phyloP scores from a whole-genome alignment of 2,888 invertebrate genomes.

The Panopea generosa region DNA sequence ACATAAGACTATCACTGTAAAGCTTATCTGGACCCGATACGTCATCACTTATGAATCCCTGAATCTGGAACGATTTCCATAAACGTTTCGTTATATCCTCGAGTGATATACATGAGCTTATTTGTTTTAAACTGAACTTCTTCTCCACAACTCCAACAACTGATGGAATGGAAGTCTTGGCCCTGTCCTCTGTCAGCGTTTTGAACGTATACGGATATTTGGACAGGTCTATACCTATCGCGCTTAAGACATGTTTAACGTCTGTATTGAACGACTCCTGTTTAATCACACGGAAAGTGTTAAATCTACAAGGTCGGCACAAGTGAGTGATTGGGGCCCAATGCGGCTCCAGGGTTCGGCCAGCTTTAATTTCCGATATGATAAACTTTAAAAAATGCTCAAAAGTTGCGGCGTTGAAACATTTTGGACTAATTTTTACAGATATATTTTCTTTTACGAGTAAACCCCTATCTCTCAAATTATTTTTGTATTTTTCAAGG shows the following conservation, averaged over 20 bases:
- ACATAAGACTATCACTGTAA: neutral
- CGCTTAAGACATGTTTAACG: slow-evolving; percentile 36
- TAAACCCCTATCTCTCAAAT: slow-evolving; percentile 24
- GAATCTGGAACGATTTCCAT: slow-evolving; percentile 61
- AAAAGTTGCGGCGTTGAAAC: slow-evolving; percentile 51
- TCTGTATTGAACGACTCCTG: slow-evolving; percentile 51
- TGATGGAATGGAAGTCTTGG: slow-evolving; percentile 37
- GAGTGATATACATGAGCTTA: slow-evolving; percentile 28
- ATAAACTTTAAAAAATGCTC: slow-evolving; percentile 52
- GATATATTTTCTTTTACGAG: slow-evolving; percentile 12
- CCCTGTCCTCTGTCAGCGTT: slow-evolving; percentile 34
- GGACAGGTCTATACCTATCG: slow-evolving; percentile 31
- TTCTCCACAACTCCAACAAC: slow-evolving; percentile 38
- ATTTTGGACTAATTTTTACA: slow-evolving; percentile 32
- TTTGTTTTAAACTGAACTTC: slow-evolving; percentile 3
- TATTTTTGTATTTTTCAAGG: slow-evolving; percentile 13
- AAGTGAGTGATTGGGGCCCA: slow-evolving; percentile 56
- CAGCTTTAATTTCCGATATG: slow-evolving; percentile 28
- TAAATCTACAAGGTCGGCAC: slow-evolving; percentile 54
- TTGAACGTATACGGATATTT: slow-evolving; percentile 15
- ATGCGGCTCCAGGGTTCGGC: slow-evolving; percentile 41
- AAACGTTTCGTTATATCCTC: slow-evolving; percentile 25
- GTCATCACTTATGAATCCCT: slow-evolving; percentile 51
- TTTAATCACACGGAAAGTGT: slow-evolving; percentile 45
- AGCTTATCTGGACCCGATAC: slow-evolving; percentile 11